Evolutionary conservation across 1,140 invertebrate species (phyloP).

Genomic region (Penaeus chinensis): DNA sequence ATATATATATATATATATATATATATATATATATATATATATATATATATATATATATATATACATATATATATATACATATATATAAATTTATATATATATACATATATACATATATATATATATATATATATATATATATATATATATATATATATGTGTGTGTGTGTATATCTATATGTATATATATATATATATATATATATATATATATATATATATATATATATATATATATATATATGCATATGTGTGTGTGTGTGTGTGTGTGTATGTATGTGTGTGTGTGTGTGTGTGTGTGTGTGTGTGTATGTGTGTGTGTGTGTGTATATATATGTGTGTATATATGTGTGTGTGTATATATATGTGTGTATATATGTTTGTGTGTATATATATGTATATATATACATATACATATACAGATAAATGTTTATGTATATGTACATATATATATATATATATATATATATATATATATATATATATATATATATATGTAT

Average conservation of each 20-base stretch:
- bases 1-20: too few species aligned
- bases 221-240: background rate
- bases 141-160: conserved; percentile 19
- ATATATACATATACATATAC: background rate
- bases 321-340: background rate
- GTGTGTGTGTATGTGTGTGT: too few species aligned
- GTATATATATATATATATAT: conserved; percentile 25
- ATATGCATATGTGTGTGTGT: background rate
- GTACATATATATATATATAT: background rate
- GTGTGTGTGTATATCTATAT: conserved; percentile 27
- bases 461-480: background rate
- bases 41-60: too few species aligned
- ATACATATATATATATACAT: too few species aligned
- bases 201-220: conserved; percentile 14
- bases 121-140: too few species aligned
- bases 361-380: background rate
- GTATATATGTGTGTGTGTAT: too few species aligned
- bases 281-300: background rate
- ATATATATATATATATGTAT: background rate
- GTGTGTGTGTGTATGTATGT: background rate
- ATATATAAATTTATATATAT: too few species aligned
- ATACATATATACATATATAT: too few species aligned
- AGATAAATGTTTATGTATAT: background rate
- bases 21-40: too few species aligned
- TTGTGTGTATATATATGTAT: conserved; percentile 10